Evolutionary conservation across 2,113 vertebrate species (phyloP).

Genomic region (Vulpes ferrilata): DNA sequence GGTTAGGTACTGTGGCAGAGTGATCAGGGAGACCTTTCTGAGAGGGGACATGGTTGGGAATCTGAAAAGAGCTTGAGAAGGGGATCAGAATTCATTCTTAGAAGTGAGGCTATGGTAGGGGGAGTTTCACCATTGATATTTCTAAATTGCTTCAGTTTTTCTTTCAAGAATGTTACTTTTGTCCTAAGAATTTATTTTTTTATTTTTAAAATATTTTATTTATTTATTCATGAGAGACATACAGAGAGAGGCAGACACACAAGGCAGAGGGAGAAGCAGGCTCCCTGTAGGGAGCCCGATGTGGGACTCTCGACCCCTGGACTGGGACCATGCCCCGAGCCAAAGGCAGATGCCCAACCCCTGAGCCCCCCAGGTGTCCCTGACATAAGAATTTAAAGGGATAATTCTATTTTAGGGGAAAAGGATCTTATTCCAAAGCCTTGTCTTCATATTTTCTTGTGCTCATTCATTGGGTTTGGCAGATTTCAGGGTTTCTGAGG

Average conservation of each 20-base stretch:
- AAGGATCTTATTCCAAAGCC: not conserved
- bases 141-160: not conserved
- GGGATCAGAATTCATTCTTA: not conserved
- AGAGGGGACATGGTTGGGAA: too few relatives aligned
- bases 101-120: not conserved
- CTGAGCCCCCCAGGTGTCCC: too few relatives aligned
- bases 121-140: not conserved
- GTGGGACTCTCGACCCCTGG: too few relatives aligned
- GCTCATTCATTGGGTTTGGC: not conserved
- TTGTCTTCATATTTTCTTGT: not conserved
- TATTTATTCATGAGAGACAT: too few relatives aligned
- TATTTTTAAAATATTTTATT: too few relatives aligned
- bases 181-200: not conserved
- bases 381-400: not conserved
- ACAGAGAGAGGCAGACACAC: too few relatives aligned
- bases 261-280: too few relatives aligned
- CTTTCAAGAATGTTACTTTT: not conserved
- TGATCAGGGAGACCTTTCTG: not conserved
- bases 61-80: not conserved
- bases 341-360: too few relatives aligned
- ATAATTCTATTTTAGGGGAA: not conserved
- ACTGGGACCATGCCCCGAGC: too few relatives aligned
- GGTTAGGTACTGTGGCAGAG: not conserved
- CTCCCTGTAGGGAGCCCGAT: too few relatives aligned
- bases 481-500: not conserved